Conservation (phyloP, 64 coral and sea anemone genomes). For the Montipora sp. region DNA sequence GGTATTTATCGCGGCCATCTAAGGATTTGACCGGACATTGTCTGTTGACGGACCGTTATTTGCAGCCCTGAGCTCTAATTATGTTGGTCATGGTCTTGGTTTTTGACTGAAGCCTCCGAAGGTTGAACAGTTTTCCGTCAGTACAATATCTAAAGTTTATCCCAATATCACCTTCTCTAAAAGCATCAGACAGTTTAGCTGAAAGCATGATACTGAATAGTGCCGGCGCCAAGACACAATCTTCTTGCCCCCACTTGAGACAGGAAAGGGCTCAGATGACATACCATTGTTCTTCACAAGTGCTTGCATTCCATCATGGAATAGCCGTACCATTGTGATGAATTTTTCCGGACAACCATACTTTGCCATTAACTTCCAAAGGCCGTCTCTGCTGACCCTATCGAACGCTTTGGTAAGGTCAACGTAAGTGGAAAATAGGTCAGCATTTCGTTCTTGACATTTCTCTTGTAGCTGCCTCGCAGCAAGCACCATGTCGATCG, state of each 20-base stretch:
- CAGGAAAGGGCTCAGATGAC: not conserved
- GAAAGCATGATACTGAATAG: not conserved
- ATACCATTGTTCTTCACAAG: not conserved
- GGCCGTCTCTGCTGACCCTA: not conserved
- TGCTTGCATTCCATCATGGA: slow-evolving; percentile 8
- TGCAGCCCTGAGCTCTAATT: not conserved
- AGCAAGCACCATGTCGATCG: slow-evolving; percentile 5
- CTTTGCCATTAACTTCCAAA: not conserved
- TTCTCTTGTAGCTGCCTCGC: not conserved
- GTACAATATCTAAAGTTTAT: too few species aligned
- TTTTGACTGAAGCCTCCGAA: not conserved
- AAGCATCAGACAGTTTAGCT: slow-evolving; percentile 3
- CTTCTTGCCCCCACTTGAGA: not conserved
- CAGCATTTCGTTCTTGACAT: not conserved
- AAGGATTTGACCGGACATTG: too few species aligned
- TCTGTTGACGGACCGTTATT: too few species aligned
- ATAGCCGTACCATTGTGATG: not conserved
- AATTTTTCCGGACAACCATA: slow-evolving; percentile 6
- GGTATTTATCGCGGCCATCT: too few species aligned
- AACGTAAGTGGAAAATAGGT: not conserved
- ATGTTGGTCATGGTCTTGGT: not conserved
- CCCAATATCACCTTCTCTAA: not conserved
- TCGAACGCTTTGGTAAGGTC: not conserved
- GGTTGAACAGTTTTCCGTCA: slow-evolving; percentile 8
- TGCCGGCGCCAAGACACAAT: not conserved